A percentile compares a stretch with the other conserved stretches of the same genome.
Conservation (phyloP, 2,888 invertebrate species). For the Encarsia formosa region DNA sequence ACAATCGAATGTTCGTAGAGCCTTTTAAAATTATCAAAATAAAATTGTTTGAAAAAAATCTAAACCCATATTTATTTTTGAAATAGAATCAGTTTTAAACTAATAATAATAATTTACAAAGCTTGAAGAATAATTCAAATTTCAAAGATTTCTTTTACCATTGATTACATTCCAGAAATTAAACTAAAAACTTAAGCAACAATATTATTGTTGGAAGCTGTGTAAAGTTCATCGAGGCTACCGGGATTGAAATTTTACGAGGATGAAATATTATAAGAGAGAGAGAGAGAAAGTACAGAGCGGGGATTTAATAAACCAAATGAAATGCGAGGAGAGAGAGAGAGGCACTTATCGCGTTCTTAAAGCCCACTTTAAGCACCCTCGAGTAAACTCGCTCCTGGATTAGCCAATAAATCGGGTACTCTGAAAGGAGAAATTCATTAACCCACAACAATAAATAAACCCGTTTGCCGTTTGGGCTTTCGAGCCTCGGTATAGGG, state of each 20-base stretch:
- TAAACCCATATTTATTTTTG: background rate
- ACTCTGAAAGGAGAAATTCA: slow-evolving; percentile 42
- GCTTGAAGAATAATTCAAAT: background rate
- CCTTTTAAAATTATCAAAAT: too few species aligned
- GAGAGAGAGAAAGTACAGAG: too few species aligned
- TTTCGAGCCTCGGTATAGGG: slow-evolving; percentile 1
- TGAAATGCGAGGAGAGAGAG: too few species aligned
- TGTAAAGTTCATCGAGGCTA: too few species aligned
- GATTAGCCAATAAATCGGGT: slow-evolving; percentile 40
- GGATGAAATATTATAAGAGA: too few species aligned
- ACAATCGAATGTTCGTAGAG: slow-evolving; percentile 17
- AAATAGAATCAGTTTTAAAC: background rate
- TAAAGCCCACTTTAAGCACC: background rate
- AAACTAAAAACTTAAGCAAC: too few species aligned
- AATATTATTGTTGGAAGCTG: too few species aligned
- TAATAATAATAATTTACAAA: background rate
- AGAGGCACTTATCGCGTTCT: too few species aligned
- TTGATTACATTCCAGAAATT: too few species aligned
- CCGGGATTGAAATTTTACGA: too few species aligned
- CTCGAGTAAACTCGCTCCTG: slow-evolving; percentile 18
- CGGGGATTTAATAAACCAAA: too few species aligned
- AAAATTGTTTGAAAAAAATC: too few species aligned
- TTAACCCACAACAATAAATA: slow-evolving; percentile 47
- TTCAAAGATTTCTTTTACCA: background rate
- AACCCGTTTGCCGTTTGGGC: slow-evolving; percentile 22